Conservation (phyloP, 2,113 vertebrate species). For the Zapornia atra region DNA sequence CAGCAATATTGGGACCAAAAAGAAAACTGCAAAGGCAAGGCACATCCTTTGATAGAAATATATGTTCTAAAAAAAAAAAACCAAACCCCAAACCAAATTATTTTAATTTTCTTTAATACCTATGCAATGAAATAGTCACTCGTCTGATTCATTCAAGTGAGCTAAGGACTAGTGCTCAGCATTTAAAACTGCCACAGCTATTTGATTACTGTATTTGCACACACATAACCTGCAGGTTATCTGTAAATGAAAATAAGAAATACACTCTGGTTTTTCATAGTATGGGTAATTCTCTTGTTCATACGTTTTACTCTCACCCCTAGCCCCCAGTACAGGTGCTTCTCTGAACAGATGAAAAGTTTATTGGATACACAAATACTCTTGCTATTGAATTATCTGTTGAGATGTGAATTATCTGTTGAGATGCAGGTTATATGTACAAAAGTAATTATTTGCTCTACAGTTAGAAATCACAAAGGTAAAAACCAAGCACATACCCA, state of each 20-base stretch:
- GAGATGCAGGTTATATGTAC: not conserved
- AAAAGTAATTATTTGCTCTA: not conserved
- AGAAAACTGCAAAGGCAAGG: not conserved
- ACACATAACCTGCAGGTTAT: conserved; percentile 16
- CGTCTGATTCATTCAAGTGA: not conserved
- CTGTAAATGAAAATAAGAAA: not conserved
- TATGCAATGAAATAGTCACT: not conserved
- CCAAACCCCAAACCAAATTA: not conserved
- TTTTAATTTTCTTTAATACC: not conserved
- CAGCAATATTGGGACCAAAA: not conserved
- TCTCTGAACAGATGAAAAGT: not conserved
- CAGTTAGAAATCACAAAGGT: not conserved
- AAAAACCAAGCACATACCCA: not conserved
- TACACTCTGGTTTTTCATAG: not conserved
- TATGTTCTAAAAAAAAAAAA: not conserved
- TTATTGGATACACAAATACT: not conserved
- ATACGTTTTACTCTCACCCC: not conserved
- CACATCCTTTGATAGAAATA: not conserved
- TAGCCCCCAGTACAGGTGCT: not conserved
- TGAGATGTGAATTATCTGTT: not conserved
- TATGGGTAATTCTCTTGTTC: not conserved
- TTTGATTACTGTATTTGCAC: not conserved
- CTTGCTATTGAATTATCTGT: not conserved
- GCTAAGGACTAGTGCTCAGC: not conserved
- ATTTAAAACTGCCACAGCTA: not conserved